These are phyloP conservation scores for Batillaria attramentaria DNA, from an alignment of 1,140 invertebrate species.

Conservation along the genomic window DNA sequence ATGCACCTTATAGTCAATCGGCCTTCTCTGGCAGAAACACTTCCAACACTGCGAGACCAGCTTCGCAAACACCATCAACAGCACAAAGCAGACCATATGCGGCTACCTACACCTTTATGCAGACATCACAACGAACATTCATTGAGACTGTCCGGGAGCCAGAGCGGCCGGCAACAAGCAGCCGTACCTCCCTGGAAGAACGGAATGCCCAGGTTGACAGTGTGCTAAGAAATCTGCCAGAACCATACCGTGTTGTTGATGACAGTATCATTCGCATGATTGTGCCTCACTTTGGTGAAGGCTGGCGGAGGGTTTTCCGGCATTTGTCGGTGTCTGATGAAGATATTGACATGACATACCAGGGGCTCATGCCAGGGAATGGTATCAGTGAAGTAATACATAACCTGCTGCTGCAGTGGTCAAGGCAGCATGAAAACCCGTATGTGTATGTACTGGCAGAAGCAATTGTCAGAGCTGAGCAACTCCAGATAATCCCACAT, in stretches of 20 bases:
- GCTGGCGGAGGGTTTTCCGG: slow-evolving; percentile 23
- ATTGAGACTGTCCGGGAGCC: not conserved
- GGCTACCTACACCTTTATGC: too few relatives aligned
- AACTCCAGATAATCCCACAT: not conserved
- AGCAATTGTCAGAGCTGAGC: slow-evolving; percentile 15
- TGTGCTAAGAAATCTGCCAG: not conserved
- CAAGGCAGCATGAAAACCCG: not conserved
- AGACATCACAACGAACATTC: not conserved
- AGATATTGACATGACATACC: slow-evolving; percentile 1
- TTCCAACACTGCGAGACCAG: too few relatives aligned
- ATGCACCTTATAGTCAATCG: too few relatives aligned
- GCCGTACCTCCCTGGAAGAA: not conserved
- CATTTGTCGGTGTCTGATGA: not conserved
- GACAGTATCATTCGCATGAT: not conserved
- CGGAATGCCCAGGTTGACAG: not conserved
- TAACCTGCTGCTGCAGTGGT: slow-evolving; percentile 7
- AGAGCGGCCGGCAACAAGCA: not conserved
- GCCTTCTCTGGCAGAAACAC: too few relatives aligned
- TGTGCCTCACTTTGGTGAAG: not conserved
- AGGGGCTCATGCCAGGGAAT: not conserved
- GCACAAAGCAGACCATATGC: not conserved
- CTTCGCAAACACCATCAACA: too few relatives aligned
- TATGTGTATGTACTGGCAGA: not conserved
- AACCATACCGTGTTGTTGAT: not conserved
- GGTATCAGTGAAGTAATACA: not conserved